Base-by-base conservation (phyloP, 2,113 vertebrate genomes). In the Pachycephala philippinensis region DNA sequence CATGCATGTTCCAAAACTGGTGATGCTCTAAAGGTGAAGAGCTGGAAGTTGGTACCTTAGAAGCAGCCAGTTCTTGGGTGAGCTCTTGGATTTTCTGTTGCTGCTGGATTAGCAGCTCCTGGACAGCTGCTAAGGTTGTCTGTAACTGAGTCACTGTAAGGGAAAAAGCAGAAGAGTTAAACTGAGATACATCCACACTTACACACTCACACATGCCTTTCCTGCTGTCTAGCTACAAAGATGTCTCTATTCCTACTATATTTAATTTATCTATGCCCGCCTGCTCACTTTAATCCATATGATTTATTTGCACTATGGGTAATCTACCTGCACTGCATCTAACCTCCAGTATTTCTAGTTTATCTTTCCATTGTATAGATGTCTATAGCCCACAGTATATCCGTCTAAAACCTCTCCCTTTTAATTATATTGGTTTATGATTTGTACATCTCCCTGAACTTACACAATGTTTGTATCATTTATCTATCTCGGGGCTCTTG, bases 51-150 rank as follows among this genome's bases (percentile, higher is more conserved):
- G 82, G 84, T 98, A 99, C 99, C 99, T 99, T 98, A 53, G 99
- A 98, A 50, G 99, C 74, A 57, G 98, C 97, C 96, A 99, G 98
- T 47, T 99, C 99, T 49, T 99, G 99, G n/a, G 98, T 98, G 37
- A 99, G 98, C 83, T 99, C 99, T 94, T 99, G 99, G 89, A 99
- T 99, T 92, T 98, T 99, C 98, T 99, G 99, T 91, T 99, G 99
- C 90, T 99, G 99, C 92, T 99, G 99, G 52, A 98, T 92, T 80
- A 99, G 98, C 84, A 99, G 98, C 70, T 99, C 99, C 96, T 99
- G 99, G 78, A 99, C 98, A 3, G 99, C 98, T 63, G 98, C 98
- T 96, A 99, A 97, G 15, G 99, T 99, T 89, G 98, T 98, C 97
- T 99, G 99, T 53, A 99, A 96, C 97, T 99, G 99, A 79, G 98